These are phyloP conservation scores for Callospermophilus lateralis DNA, from an alignment of 2,113 vertebrate genomes.

Conservation along the genomic window DNA sequence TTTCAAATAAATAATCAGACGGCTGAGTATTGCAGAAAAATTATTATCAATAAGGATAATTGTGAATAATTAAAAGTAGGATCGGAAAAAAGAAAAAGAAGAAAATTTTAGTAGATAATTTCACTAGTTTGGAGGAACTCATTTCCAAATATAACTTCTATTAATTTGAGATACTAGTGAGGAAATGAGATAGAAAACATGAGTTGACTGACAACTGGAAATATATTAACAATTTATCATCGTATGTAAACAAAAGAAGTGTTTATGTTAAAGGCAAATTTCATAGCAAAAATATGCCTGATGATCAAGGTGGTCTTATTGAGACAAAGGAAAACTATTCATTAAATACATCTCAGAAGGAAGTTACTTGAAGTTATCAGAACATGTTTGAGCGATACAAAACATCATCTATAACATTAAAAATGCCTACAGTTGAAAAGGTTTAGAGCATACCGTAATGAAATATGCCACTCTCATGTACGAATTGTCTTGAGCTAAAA, in stretches of 20 bases:
- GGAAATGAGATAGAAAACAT: background rate
- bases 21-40: background rate
- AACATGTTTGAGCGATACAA: background rate
- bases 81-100: background rate
- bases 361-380: background rate
- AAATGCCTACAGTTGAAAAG: background rate
- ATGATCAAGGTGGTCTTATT: background rate
- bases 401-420: background rate
- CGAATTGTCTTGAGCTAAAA: background rate
- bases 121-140: background rate
- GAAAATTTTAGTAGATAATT: background rate
- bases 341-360: background rate
- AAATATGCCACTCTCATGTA: background rate
- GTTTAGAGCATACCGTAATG: background rate
- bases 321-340: background rate
- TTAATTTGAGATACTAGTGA: background rate
- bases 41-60: background rate
- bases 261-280: background rate
- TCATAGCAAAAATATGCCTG: background rate
- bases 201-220: background rate
- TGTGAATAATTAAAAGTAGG: background rate
- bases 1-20: conserved; percentile 43
- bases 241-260: background rate
- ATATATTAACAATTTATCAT: background rate
- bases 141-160: background rate